These are phyloP conservation scores for Cryptophagus acutangulus DNA, from an alignment of 2,888 invertebrate species.

Conservation along the genomic window DNA sequence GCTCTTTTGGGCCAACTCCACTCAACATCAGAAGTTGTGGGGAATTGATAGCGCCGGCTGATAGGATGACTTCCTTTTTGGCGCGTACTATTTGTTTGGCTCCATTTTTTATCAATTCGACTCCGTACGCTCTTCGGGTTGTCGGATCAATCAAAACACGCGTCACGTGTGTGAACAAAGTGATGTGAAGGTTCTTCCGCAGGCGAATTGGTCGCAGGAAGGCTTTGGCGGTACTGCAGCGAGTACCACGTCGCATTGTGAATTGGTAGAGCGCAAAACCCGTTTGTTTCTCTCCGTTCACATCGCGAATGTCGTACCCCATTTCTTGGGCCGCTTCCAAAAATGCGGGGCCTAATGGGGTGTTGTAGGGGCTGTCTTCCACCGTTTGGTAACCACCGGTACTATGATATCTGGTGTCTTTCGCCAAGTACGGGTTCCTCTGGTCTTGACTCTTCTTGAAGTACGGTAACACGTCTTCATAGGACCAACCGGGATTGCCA, in stretches of 20 bases:
- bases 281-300: conserved; percentile 82
- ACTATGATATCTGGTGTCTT: conserved; percentile 63
- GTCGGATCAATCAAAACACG: conserved; percentile 61
- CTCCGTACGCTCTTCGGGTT: conserved; percentile 67
- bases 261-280: conserved; percentile 83
- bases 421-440: conserved; percentile 80
- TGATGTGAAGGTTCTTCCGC: conserved; percentile 75
- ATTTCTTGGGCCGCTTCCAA: conserved; percentile 87
- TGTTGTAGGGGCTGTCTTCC: conserved; percentile 73
- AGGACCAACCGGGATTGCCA: conserved; percentile 87
- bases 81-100: conserved; percentile 65
- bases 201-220: conserved; percentile 74
- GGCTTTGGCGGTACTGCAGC: conserved; percentile 81
- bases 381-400: conserved; percentile 76
- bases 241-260: conserved; percentile 79
- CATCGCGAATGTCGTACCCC: conserved; percentile 82
- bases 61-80: conserved; percentile 74
- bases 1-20: conserved; percentile 76
- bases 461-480: conserved; percentile 73
- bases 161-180: conserved; percentile 75
- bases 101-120: conserved; percentile 71
- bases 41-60: conserved; percentile 85
- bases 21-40: conserved; percentile 88
- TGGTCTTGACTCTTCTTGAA: conserved; percentile 86
- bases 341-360: conserved; percentile 79